phyloP scores from a whole-genome alignment of 2,797 vertebrate genomes.

The Pyrrhura leucotis region DNA sequence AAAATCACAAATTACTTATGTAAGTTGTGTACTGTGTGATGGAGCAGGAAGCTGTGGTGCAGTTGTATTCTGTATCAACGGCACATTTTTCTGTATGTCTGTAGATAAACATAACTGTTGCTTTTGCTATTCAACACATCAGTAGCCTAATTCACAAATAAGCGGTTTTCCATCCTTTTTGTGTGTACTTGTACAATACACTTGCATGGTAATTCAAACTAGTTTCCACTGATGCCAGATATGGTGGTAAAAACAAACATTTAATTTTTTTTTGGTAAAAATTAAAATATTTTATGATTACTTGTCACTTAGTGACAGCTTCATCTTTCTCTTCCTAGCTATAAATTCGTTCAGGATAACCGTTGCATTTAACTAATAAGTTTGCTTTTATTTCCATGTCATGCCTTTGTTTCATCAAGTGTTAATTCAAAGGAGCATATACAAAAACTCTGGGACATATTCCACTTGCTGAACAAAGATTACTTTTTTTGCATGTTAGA shows the following conservation, averaged over 20 bases:
- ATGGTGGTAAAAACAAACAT: not conserved
- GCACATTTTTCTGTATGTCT: not conserved
- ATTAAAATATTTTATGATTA: not conserved
- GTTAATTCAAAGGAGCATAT: not conserved
- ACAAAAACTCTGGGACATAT: not conserved
- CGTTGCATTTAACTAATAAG: not conserved
- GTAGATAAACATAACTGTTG: not conserved
- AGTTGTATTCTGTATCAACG: not conserved
- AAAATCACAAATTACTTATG: not conserved
- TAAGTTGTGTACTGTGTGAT: constrained; percentile 77
- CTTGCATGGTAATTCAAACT: not conserved
- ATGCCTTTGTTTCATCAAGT: not conserved
- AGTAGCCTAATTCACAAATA: not conserved
- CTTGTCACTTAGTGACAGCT: not conserved
- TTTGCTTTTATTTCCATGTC: not conserved
- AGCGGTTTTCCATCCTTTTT: not conserved
- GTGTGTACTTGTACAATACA: not conserved
- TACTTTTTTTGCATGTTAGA: not conserved
- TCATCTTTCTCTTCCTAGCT: not conserved
- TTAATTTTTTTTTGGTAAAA: not conserved
- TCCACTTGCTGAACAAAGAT: not conserved
- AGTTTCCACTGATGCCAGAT: not conserved
- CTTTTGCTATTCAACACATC: not conserved
- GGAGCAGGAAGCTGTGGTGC: constrained; percentile 67
- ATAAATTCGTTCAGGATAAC: not conserved